Evolutionary conservation across 1,140 invertebrate species (phyloP), one percentile per base, ranked within the genome.

Genomic region (Stenopsyche tienmushanensis): DNA sequence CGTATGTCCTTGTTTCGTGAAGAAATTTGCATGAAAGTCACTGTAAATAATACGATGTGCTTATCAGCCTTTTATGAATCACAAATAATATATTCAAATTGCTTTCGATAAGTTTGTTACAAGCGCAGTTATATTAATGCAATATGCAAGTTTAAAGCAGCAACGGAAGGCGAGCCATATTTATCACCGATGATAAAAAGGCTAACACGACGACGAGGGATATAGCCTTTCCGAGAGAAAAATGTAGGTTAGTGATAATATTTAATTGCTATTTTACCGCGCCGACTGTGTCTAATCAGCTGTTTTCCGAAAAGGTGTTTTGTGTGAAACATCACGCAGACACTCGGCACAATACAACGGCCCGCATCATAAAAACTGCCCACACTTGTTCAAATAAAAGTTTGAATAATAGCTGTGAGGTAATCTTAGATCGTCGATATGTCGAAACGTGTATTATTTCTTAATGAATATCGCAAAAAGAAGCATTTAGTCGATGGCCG

Each of bases 161-260:
- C n/a, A n/a, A n/a, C n/a, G n/a, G n/a, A n/a, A n/a, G n/a, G n/a
- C n/a, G n/a, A n/a, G n/a, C n/a, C n/a, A n/a, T n/a, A n/a, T n/a
- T n/a, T n/a, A n/a, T n/a, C n/a, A n/a, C n/a, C n/a, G n/a, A n/a
- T n/a, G n/a, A n/a, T n/a, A n/a, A n/a, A n/a, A n/a, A n/a, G n/a
- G n/a, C n/a, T n/a, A n/a, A n/a, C n/a, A n/a, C n/a, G n/a, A n/a
- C n/a, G 29, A 13, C 5, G 29, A 34, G 29, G n/a, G 18, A 42
- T 34, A 20, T 62, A 13, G 15, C 18, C 21, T 21, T 34, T 34
- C 5, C 29, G 29, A 5, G 29, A 49, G 57, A 58, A 52, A 53
- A 57, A 67, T 64, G 41, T 71, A 71, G 69, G 69, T 67, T 71
- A 71, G 65, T 59, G 65, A 71, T 71, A 67, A 71, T 63, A 62